A percentile compares a stretch with the other conserved stretches of the same genome.
phyloP scores from a whole-genome alignment of 1,140 invertebrate species.

The Megalonaias nervosa region DNA sequence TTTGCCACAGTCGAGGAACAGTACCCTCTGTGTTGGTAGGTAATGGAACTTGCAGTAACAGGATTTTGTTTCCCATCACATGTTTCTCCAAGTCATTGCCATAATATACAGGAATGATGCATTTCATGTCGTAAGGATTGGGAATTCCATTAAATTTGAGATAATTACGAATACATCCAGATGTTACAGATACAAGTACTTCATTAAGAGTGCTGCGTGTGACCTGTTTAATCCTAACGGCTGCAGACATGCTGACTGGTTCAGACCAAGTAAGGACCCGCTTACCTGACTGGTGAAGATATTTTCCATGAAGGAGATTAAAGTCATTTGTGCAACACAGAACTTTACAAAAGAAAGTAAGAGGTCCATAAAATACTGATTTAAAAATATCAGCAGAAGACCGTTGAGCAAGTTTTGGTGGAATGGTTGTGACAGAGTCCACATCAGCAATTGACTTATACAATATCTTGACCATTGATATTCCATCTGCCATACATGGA shows the following conservation, averaged over 20 bases:
- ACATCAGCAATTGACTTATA: constrained; percentile 74
- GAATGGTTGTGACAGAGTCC: constrained; percentile 62
- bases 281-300: constrained; percentile 55
- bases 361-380: constrained; percentile 74
- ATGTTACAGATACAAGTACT: constrained; percentile 74
- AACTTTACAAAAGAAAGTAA: constrained; percentile 73
- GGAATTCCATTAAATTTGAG: constrained; percentile 41
- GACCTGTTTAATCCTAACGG: constrained; percentile 72
- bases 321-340: constrained; percentile 62
- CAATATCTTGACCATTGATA: constrained; percentile 73
- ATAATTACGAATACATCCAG: constrained; percentile 73
- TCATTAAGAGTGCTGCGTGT: constrained; percentile 75
- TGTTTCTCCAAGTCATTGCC: constrained; percentile 20
- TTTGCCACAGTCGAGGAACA: constrained; percentile 77
- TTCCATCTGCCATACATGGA: constrained; percentile 76
- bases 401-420: constrained; percentile 71
- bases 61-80: constrained; percentile 63
- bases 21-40: constrained; percentile 75
- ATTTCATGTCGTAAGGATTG: constrained; percentile 73
- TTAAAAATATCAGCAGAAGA: constrained; percentile 57
- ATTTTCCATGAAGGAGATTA: constrained; percentile 62
- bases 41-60: constrained; percentile 71
- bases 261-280: constrained; percentile 73
- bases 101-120: constrained; percentile 72
- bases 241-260: constrained; percentile 67